Conservation (phyloP, 1,140 invertebrate genomes). For the Lepidotrigona ventralis region DNA sequence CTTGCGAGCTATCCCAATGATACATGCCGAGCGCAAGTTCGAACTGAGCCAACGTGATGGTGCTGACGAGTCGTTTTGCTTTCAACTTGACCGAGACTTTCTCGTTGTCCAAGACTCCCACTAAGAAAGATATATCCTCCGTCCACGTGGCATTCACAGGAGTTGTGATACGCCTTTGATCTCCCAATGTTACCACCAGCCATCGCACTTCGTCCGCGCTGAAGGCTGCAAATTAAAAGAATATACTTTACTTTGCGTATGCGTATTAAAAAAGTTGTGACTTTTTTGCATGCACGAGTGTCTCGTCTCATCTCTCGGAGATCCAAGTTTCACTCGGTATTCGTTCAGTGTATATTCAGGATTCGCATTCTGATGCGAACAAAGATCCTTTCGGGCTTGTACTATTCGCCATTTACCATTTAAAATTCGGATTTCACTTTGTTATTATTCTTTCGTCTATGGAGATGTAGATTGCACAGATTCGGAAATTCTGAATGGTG, state of each 20-base stretch:
- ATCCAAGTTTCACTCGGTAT: neutral
- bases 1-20: conserved; percentile 77
- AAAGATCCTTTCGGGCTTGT: no score
- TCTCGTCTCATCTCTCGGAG: neutral
- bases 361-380: neutral
- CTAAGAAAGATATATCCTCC: conserved; percentile 80
- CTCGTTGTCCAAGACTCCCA: conserved; percentile 78
- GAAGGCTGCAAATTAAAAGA: conserved; percentile 35
- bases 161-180: conserved; percentile 77
- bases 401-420: neutral
- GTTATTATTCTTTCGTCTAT: neutral
- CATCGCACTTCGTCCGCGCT: conserved; percentile 75
- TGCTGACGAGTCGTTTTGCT: conserved; percentile 80
- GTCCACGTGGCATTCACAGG: conserved; percentile 76
- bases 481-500: neutral
- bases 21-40: conserved; percentile 79
- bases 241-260: no score
- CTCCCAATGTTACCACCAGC: conserved; percentile 78
- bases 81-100: conserved; percentile 79
- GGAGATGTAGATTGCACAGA: neutral
- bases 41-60: conserved; percentile 79
- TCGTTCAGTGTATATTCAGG: neutral
- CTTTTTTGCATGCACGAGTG: neutral
- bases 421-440: neutral
- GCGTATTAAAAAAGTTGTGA: neutral